Evolutionary conservation across 2,797 vertebrate genomes (phyloP).

Genomic region (Phalanger gymnotis): DNA sequence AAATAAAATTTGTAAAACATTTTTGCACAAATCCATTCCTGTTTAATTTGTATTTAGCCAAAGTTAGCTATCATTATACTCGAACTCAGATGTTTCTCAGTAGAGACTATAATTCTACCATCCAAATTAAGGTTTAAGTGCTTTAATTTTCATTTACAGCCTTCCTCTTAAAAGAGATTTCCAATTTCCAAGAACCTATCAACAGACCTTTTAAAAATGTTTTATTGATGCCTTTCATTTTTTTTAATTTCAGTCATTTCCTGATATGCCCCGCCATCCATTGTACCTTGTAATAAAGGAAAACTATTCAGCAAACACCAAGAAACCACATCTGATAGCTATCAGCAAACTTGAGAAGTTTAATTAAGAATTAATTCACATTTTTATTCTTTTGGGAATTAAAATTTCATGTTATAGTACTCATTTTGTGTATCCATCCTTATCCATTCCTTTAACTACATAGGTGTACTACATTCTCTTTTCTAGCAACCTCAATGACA

Average conservation of each 20-base stretch:
- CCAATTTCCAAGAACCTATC: background rate
- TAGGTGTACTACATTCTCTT: background rate
- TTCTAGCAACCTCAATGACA: background rate
- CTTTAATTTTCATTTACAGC: background rate
- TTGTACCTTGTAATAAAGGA: background rate
- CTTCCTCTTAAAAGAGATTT: background rate
- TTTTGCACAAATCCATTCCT: background rate
- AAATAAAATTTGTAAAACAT: background rate
- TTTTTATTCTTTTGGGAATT: background rate
- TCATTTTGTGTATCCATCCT: background rate
- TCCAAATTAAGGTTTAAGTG: background rate
- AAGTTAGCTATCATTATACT: background rate
- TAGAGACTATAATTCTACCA: background rate
- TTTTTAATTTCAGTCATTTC: background rate
- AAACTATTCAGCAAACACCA: background rate
- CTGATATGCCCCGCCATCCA: background rate
- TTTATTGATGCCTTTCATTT: background rate
- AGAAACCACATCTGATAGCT: background rate
- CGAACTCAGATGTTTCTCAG: background rate
- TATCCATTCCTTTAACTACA: background rate
- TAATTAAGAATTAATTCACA: background rate
- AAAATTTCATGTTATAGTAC: background rate
- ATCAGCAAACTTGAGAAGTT: background rate
- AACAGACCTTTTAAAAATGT: background rate
- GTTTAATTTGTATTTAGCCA: background rate